Evolutionary conservation across 2,797 vertebrate genomes (phyloP), one percentile per base, ranked within the genome.

Genomic region (Protonibea diacanthus): DNA sequence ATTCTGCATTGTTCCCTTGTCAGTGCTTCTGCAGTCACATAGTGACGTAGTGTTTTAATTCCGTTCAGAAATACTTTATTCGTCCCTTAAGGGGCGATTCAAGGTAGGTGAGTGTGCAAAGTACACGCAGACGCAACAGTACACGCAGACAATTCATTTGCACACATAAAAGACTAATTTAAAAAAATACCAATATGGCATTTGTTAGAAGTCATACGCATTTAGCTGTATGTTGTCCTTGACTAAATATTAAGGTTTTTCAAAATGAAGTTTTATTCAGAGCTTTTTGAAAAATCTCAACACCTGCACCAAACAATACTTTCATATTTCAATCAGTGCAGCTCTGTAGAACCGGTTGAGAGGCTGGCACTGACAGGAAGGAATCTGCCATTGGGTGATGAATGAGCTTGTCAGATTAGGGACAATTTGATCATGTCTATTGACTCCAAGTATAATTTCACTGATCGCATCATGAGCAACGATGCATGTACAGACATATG

Each of bases 361-460:
- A 82, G 53, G 44, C 80, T 83, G 80, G 66, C 72, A 63, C 76
- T 86, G 91, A 87, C 83, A 45, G 85, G 68, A 80, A 87, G 68
- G 67, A 71, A 82, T 84, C 86, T 86, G 87, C 85, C 91, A 84
- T 27, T 73, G 83, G 67, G 59, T 95, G 94, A 95, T 94, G 88
- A 92, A 95, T 94, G 92, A 86, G 91, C 75, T 90, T 94, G 93
- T 95, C 94, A 92, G 85, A 92, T 91, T 91, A 89, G 87, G 80
- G 81, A 92, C 90, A 90, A 86, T 92, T 92, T 94, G 91, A 94
- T 94, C 91, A 91, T 92, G 91, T 93, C 92, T 90, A 76, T 92
- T 89, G 88, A 91, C 89, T 93, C 86, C 57, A 80, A 82, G 82
- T 93, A 91, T 92, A 93, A 92, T 94, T 90, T 92, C 77, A 82